Evolutionary conservation across 2,888 invertebrate genomes (phyloP), one percentile per base, ranked within the genome.

Genomic region (Petrolisthes cinctipes): DNA sequence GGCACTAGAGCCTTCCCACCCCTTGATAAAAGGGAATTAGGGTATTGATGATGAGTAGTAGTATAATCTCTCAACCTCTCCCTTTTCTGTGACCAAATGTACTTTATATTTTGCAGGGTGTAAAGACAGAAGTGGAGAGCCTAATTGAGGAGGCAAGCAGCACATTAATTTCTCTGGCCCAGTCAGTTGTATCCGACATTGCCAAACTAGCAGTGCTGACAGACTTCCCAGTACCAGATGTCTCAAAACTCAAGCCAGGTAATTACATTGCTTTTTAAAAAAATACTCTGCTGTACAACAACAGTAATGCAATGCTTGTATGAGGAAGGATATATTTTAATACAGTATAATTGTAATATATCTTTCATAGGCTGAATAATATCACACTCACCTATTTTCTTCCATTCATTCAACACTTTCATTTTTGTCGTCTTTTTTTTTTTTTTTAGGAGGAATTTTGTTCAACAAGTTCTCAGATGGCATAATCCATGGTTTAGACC

Each of bases 61-160:
- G 37, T 37, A 37, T 37, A 37, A 37, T 37, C 0, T 37, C 37
- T 37, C 37, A 37, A 37, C 37, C 37, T 37, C 37, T 37, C 37
- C 37, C 0, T 37, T 37, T 37, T 37, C 37, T 37, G 37, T 37
- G 37, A 37, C 37, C 37, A 37, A 37, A 37, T 37, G 37, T 37
- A 37, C 37, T 37, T 37, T 37, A 37, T 37, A 37, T 37, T 37
- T 37, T 37, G 37, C n/a, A 86, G 86, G 86, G 86, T 86, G 76
- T 82, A 61, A 86, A 86, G 57, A 86, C 75, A 68, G 86, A 86
- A n/a, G 83, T 83, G 23, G 86, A 86, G 17, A 86, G 86, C 61
- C 78, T 86, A 71, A 68, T 86, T 20, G 86, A 86, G 53, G 83
- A 86, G 66, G 78, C 75, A 4, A 83, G 86, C 68, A 57, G 78